A percentile compares a stretch with the other conserved stretches of the same genome.
Evolutionary conservation across 2,113 vertebrate species (phyloP).

Genomic region (Microcebus ravelobensis): DNA sequence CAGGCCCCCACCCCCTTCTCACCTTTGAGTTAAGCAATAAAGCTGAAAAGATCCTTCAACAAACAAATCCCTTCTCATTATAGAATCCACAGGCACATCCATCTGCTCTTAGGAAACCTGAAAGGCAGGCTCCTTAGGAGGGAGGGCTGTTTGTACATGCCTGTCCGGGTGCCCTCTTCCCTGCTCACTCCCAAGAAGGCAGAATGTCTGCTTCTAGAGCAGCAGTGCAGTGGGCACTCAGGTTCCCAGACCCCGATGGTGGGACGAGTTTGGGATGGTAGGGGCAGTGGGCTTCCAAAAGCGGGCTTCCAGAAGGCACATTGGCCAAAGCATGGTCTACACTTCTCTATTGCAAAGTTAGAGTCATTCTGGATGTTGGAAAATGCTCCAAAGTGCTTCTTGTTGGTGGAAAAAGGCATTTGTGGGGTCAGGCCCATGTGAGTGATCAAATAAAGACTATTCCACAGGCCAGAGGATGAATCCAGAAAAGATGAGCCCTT

Average conservation of each 20-base stretch:
- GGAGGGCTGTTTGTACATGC: constrained; percentile 83
- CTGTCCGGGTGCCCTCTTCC: constrained; percentile 79
- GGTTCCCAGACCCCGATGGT: constrained; percentile 11
- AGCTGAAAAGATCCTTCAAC: constrained; percentile 83
- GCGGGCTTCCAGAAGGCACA: background rate
- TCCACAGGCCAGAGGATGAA: background rate
- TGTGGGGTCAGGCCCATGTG: background rate
- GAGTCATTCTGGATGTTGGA: background rate
- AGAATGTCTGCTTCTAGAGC: constrained; percentile 61
- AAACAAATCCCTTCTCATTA: constrained; percentile 85
- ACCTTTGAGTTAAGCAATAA: constrained; percentile 83
- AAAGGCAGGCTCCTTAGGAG: constrained; percentile 80
- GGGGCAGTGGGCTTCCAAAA: background rate
- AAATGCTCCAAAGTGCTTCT: background rate
- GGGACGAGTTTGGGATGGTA: background rate
- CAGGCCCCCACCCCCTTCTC: constrained; percentile 70
- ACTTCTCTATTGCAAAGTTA: background rate
- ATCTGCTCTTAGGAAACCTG: constrained; percentile 83
- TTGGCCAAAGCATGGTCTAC: background rate
- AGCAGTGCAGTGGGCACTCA: constrained; percentile 20
- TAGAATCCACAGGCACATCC: constrained; percentile 63
- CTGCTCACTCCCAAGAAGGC: constrained; percentile 79
- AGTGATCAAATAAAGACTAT: background rate
- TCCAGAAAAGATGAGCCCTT: background rate
- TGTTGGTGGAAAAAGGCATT: background rate